phyloP scores from a whole-genome alignment of 2,113 vertebrate genomes.

The Mirounga angustirostris region DNA sequence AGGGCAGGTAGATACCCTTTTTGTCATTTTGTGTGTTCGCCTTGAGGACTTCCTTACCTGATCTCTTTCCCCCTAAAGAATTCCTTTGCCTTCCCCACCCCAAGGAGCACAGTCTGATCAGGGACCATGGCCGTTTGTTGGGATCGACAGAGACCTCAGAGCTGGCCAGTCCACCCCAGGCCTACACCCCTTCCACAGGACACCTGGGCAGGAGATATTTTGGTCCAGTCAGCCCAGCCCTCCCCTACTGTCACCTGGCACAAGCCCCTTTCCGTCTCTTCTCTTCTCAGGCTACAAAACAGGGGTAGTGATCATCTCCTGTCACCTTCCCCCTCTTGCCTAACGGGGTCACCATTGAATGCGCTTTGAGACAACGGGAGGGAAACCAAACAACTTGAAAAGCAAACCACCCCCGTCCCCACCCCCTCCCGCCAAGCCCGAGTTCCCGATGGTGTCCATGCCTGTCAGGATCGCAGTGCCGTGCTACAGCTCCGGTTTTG shows the following conservation, averaged over 20 bases:
- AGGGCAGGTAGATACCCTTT: neutral
- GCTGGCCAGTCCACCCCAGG: neutral
- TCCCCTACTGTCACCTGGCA: neutral
- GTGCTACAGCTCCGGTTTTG: neutral
- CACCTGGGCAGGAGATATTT: neutral
- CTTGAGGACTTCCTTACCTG: neutral
- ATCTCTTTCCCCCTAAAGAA: neutral
- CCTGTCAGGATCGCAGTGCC: neutral
- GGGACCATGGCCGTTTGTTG: rapidly evolving
- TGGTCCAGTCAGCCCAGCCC: neutral
- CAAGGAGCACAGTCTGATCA: neutral
- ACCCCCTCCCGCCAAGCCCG: neutral
- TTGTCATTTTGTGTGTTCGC: neutral
- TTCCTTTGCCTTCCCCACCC: neutral
- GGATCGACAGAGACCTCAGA: neutral
- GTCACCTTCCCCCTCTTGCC: neutral
- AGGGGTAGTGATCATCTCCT: neutral
- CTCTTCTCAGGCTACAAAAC: neutral
- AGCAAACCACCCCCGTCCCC: neutral
- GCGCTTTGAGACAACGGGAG: neutral
- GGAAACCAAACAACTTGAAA: neutral
- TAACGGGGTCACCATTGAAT: neutral
- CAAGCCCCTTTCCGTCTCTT: no score
- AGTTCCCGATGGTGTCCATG: neutral
- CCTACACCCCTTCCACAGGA: neutral